These are phyloP conservation scores for Drosophila tripunctata DNA, from an alignment of 2,888 invertebrate genomes.

Conservation along the genomic window DNA sequence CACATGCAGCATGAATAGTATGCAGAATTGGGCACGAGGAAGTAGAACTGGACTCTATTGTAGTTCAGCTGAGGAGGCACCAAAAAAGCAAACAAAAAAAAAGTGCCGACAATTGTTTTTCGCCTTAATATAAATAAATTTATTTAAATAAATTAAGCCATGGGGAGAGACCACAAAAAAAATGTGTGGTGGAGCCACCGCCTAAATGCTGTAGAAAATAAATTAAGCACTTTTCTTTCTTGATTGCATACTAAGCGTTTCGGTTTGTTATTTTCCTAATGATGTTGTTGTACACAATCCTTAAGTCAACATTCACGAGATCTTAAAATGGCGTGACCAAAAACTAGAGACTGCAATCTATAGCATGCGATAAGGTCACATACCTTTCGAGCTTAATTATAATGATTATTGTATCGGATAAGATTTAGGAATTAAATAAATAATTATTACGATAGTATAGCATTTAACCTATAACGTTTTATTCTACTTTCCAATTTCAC, in stretches of 20 bases:
- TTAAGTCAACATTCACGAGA: conserved; percentile 34
- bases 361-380: conserved; percentile 7
- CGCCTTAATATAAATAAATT: conserved; percentile 35
- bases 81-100: too few species aligned
- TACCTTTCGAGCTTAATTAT: conserved; percentile 6
- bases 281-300: conserved; percentile 65
- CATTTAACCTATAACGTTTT: too few species aligned
- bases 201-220: conserved; percentile 27
- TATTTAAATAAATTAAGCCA: conserved; percentile 56
- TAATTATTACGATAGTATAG: too few species aligned
- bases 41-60: conserved; percentile 20
- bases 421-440: too few species aligned
- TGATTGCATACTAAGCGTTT: conserved; percentile 40
- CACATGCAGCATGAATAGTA: conserved; percentile 56
- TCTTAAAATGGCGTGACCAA: conserved; percentile 50
- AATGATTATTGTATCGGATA: too few species aligned
- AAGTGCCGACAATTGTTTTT: conserved; percentile 6
- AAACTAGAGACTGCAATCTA: conserved; percentile 9
- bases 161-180: conserved; percentile 2
- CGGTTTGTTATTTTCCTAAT: conserved; percentile 53
- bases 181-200: background rate
- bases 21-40: conserved; percentile 20
- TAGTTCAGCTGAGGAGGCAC: background rate
- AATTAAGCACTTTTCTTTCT: conserved; percentile 28
- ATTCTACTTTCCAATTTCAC: too few species aligned